These are phyloP conservation scores for Akabosia matsudoensis DNA, from an alignment of 1,140 invertebrate species.

Conservation along the genomic window DNA sequence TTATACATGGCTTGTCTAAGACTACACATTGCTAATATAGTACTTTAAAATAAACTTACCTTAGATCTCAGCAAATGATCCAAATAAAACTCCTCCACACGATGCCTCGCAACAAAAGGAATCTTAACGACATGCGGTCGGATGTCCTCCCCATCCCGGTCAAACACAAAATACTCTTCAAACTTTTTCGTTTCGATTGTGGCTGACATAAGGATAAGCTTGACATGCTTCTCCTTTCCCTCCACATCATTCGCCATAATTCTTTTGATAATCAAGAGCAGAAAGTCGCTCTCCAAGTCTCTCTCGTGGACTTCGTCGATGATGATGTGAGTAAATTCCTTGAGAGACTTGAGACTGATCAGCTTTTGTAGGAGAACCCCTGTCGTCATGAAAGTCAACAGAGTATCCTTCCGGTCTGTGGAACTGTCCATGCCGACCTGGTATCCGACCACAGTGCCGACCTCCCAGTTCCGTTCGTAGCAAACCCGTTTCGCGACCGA, in stretches of 20 bases:
- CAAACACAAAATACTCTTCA: conserved; percentile 57
- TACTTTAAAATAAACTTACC: background rate
- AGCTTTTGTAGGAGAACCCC: conserved; percentile 66
- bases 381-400: conserved; percentile 80
- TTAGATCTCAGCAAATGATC: conserved; percentile 10
- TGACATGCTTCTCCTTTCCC: conserved; percentile 37
- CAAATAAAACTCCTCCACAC: conserved; percentile 39
- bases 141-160: conserved; percentile 51
- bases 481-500: conserved; percentile 74
- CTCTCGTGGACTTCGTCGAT: conserved; percentile 95
- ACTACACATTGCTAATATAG: background rate
- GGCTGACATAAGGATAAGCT: conserved; percentile 63
- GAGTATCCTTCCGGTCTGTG: conserved; percentile 63
- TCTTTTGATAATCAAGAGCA: conserved; percentile 79
- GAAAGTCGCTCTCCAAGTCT: conserved; percentile 88
- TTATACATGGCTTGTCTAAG: background rate
- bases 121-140: conserved; percentile 61
- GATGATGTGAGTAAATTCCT: conserved; percentile 80
- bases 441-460: conserved; percentile 78
- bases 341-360: conserved; percentile 59
- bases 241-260: conserved; percentile 34
- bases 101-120: conserved; percentile 6
- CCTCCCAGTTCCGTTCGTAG: conserved; percentile 68
- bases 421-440: conserved; percentile 66
- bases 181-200: conserved; percentile 56